phyloP scores from a whole-genome alignment of 2,113 vertebrate species.

The Peromyscus polionotus region DNA sequence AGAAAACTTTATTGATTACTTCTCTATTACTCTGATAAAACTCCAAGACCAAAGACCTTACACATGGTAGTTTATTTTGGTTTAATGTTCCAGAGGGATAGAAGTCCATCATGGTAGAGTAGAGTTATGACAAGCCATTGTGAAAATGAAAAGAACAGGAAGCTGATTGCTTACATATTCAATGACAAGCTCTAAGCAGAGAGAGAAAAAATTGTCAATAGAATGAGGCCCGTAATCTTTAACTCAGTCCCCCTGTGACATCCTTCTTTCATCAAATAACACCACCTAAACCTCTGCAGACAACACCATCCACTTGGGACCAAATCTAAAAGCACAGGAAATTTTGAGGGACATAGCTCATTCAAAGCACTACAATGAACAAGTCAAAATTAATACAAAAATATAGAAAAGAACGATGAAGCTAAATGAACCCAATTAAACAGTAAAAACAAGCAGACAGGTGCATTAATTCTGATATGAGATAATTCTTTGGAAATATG shows the following conservation, averaged over 20 bases:
- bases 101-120: neutral
- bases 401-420: neutral
- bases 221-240: too few species aligned
- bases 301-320: too few species aligned
- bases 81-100: neutral
- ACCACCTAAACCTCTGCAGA: too few species aligned
- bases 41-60: neutral
- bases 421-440: neutral
- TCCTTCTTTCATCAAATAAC: too few species aligned
- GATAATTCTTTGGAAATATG: neutral
- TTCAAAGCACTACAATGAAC: neutral
- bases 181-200: too few species aligned
- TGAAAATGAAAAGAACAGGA: neutral
- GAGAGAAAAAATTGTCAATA: too few species aligned
- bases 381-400: neutral
- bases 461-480: neutral
- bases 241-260: too few species aligned
- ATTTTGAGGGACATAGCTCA: too few species aligned
- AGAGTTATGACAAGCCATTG: neutral
- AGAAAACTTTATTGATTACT: neutral
- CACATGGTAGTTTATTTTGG: neutral
- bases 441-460: neutral
- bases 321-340: too few species aligned
- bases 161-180: too few species aligned
- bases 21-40: neutral